Evolutionary conservation across 1,140 invertebrate species (phyloP), one percentile per base, ranked within the genome.

Genomic region (Monochamus saltuarius): DNA sequence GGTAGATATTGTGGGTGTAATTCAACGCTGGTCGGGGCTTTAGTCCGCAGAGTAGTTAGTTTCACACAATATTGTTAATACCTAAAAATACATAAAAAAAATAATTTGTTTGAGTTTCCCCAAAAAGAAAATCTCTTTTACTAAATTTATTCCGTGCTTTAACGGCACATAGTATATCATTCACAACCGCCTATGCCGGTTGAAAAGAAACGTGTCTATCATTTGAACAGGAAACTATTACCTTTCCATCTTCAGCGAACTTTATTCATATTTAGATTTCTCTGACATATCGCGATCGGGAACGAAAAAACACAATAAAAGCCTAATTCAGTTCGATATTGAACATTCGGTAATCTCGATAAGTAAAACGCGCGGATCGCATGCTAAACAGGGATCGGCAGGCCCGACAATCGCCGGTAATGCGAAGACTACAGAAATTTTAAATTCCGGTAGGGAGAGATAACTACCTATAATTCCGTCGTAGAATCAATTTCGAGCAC

Each of bases 401-500:
- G 22, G 22, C 22, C 22, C 22, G 22, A 29, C 22, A 29, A 29
- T 29, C 2, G 22, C 6, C 22, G 22, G 22, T 29, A 29, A 29
- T 29, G 22, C 22, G 22, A 6, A 29, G 6, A 29, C 22, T 29
- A 29, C 22, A 6, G 22, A 6, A 29, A 29, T 29, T 29, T 29
- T 3, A 29, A 19, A 13, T 39, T 46, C 11, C 42, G 17, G n/a
- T 35, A 36, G 57, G 59, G 58, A 49, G 61, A 59, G 62, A 65
- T 62, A 65, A 65, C 62, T 62, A 59, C 59, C 66, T 57, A 61
- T 65, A 68, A 68, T 66, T 68, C 61, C 53, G 61, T 61, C 58
- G 52, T 58, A 59, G 60, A 58, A 62, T 29, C 60, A 55, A 29
- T 62, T 59, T 35, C 36, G 22, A n/a, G 17, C 19, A 47, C 19